These are phyloP conservation scores for Palythoa caribaeorum DNA, from an alignment of 92 coral and sea anemone species.

Conservation along the genomic window DNA sequence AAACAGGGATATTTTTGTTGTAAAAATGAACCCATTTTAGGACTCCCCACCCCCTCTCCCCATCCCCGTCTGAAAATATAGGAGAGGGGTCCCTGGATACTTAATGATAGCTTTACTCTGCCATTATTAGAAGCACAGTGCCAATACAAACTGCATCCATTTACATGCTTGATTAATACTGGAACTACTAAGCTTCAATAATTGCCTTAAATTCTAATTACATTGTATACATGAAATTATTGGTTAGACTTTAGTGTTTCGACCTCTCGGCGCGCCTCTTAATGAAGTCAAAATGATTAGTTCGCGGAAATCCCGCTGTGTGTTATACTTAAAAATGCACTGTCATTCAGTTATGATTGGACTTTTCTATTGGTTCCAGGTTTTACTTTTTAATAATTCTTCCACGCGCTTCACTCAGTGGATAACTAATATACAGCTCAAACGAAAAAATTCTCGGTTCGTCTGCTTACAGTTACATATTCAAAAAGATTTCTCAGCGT, in stretches of 20 bases:
- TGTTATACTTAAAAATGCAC: neutral
- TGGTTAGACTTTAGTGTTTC: neutral
- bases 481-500: too few species aligned
- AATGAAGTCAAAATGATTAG: neutral
- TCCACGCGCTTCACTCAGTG: neutral
- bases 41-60: too few species aligned
- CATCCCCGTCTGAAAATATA: too few species aligned
- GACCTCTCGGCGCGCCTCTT: neutral
- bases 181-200: neutral
- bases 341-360: neutral
- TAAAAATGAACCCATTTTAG: too few species aligned
- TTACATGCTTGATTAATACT: neutral
- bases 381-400: neutral
- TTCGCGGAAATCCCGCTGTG: neutral
- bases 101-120: too few species aligned
- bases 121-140: too few species aligned
- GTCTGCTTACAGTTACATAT: too few species aligned
- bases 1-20: too few species aligned
- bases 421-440: too few species aligned
- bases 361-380: too few species aligned
- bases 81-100: too few species aligned
- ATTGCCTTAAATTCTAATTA: neutral
- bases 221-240: neutral
- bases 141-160: neutral
- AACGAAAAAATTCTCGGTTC: too few species aligned